A percentile compares a stretch with the other conserved stretches of the same genome.
Conservation (phyloP, 1,140 invertebrate species). For the Aphelenchoides fujianensis region DNA sequence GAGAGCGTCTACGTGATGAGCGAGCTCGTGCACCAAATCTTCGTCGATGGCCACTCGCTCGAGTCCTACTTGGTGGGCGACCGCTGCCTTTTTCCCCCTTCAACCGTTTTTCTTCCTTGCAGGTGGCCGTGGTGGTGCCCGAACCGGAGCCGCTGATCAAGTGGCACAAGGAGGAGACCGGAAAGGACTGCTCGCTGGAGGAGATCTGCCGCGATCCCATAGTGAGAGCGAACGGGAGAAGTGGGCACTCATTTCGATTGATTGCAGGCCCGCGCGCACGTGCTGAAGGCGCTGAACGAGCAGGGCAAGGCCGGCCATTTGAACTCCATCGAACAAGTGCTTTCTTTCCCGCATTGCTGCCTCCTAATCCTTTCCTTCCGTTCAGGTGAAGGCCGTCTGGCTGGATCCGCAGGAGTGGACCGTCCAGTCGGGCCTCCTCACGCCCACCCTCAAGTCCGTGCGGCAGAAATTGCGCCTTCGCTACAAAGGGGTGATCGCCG, state of each 20-base stretch:
- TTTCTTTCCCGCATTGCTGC: not conserved
- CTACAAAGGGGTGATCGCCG: constrained; percentile 41
- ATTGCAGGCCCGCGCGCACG: not conserved
- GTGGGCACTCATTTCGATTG: no score
- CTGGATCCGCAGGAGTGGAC: constrained; percentile 83
- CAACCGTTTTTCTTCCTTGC: no score
- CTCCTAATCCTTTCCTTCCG: constrained; percentile 76
- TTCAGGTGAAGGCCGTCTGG: constrained; percentile 68
- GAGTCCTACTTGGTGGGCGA: constrained; percentile 87
- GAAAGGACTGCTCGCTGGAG: constrained; percentile 92
- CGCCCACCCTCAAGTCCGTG: constrained; percentile 92
- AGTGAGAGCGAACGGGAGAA: no score
- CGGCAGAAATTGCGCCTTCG: constrained; percentile 56
- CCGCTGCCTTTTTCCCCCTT: no score
- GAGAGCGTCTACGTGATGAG: constrained; percentile 66
- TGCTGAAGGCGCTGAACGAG: not conserved
- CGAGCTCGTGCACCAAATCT: constrained; percentile 64
- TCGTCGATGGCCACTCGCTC: constrained; percentile 66
- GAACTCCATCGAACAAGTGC: no score
- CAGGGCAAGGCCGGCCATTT: not conserved
- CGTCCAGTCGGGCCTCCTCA: constrained; percentile 90
- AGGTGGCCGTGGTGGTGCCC: constrained; percentile 89
- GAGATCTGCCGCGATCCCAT: constrained; percentile 75
- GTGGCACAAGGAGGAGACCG: constrained; percentile 86
- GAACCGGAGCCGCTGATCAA: constrained; percentile 97